These are phyloP conservation scores for Cherax destructor DNA, from an alignment of 1,140 invertebrate species.

Conservation along the genomic window DNA sequence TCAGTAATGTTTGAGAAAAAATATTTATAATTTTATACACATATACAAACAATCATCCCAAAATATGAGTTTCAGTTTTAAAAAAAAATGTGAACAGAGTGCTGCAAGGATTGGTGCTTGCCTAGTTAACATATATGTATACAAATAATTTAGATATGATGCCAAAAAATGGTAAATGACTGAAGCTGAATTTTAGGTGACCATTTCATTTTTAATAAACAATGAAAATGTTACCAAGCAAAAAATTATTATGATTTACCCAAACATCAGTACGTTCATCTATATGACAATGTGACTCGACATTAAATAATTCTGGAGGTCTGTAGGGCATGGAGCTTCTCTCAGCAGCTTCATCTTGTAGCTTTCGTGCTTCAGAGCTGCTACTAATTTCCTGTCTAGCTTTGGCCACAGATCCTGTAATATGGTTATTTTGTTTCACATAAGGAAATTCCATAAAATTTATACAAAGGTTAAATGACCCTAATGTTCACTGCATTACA, in stretches of 20 bases:
- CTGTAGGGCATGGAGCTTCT: slow-evolving; percentile 91
- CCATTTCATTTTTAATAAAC: no score
- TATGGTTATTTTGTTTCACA: background rate
- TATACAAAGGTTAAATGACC: background rate
- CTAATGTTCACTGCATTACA: no score
- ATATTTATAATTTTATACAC: no score
- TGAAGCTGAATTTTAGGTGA: no score
- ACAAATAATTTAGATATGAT: no score
- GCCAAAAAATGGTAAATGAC: no score
- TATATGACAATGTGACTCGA: slow-evolving; percentile 86
- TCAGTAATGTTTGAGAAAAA: no score
- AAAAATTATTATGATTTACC: slow-evolving; percentile 78
- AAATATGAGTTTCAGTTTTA: no score
- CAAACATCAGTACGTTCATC: slow-evolving; percentile 92
- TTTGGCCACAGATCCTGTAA: slow-evolving; percentile 83
- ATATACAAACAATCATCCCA: no score
- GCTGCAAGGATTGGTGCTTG: no score
- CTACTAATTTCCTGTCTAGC: slow-evolving; percentile 86
- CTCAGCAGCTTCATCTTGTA: slow-evolving; percentile 90
- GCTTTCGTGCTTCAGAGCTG: slow-evolving; percentile 82
- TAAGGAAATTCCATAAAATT: background rate
- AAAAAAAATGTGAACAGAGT: no score
- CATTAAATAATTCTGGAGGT: slow-evolving; percentile 91
- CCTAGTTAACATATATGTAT: no score
- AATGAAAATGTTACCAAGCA: background rate